These are phyloP conservation scores for Amiota communis DNA, from an alignment of 2,888 invertebrate species.

Conservation along the genomic window DNA sequence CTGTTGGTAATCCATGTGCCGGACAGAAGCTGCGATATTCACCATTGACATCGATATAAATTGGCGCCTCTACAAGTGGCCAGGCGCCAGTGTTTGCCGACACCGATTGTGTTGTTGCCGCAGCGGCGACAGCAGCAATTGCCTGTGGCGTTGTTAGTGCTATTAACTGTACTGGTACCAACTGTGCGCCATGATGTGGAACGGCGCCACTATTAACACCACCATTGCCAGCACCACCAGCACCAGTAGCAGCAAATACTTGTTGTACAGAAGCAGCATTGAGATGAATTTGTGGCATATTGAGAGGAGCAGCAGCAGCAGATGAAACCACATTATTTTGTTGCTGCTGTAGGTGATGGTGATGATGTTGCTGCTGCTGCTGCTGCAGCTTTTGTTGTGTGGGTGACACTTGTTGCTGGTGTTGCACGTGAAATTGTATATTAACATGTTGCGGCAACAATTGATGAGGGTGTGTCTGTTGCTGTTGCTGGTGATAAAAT, in stretches of 20 bases:
- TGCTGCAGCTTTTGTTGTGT: conserved; percentile 41
- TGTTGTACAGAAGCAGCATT: conserved; percentile 39
- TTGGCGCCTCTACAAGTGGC: conserved; percentile 75
- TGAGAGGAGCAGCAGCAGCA: neutral
- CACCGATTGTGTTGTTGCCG: conserved; percentile 43
- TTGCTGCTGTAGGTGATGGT: conserved; percentile 30
- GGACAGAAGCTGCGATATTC: conserved; percentile 75
- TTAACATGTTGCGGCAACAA: conserved; percentile 40
- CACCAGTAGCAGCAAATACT: conserved; percentile 73
- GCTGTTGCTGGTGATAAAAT: conserved; percentile 58
- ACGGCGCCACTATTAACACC: neutral
- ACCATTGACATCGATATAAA: conserved; percentile 78
- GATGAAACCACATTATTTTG: neutral
- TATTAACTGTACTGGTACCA: conserved; percentile 75
- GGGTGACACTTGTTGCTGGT: conserved; percentile 39
- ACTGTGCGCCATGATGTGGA: conserved; percentile 70
- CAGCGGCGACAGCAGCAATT: conserved; percentile 37
- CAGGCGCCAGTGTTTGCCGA: conserved; percentile 70
- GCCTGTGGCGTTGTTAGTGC: conserved; percentile 62
- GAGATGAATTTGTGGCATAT: conserved; percentile 51
- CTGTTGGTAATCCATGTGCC: conserved; percentile 69
- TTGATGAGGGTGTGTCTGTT: conserved; percentile 46
- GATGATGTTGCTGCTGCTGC: conserved; percentile 32
- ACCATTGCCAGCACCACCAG: conserved; percentile 60
- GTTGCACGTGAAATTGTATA: conserved; percentile 44